Evolutionary conservation across 2,797 vertebrate species (phyloP).

Genomic region (Natrix natrix): DNA sequence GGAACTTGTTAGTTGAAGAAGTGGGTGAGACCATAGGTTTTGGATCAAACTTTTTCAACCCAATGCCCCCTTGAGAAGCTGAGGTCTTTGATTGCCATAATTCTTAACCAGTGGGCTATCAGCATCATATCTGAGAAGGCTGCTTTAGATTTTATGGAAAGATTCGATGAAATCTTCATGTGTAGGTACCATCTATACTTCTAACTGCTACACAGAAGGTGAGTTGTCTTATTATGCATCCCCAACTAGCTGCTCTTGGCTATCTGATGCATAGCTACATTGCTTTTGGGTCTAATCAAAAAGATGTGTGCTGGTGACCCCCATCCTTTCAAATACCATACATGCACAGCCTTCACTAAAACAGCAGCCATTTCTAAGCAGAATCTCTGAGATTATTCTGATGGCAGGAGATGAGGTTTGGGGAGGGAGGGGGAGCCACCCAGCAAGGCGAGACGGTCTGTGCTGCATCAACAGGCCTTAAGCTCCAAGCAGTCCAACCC

Average conservation of each 20-base stretch:
- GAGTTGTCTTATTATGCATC: background rate
- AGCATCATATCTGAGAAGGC: background rate
- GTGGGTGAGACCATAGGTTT: background rate
- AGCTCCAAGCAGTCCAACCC: slow-evolving; percentile 53
- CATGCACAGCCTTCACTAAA: background rate
- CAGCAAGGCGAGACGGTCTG: background rate
- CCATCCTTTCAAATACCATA: background rate
- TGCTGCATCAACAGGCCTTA: slow-evolving; percentile 43
- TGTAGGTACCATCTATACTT: background rate
- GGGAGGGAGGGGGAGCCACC: slow-evolving; percentile 8
- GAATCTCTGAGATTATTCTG: slow-evolving; percentile 44
- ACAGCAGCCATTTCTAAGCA: slow-evolving; percentile 20
- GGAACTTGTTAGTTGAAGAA: background rate
- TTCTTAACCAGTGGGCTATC: background rate
- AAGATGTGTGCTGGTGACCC: background rate
- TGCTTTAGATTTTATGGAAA: background rate
- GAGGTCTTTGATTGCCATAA: background rate
- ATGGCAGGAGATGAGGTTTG: slow-evolving; percentile 24
- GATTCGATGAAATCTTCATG: background rate
- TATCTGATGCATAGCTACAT: background rate
- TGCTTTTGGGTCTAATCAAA: no score
- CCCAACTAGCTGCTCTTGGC: background rate
- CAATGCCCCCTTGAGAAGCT: background rate
- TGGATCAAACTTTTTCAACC: background rate
- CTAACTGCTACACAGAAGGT: background rate